Evolutionary conservation across 1,140 invertebrate species (phyloP).

Genomic region (Leptopilina boulardi): DNA sequence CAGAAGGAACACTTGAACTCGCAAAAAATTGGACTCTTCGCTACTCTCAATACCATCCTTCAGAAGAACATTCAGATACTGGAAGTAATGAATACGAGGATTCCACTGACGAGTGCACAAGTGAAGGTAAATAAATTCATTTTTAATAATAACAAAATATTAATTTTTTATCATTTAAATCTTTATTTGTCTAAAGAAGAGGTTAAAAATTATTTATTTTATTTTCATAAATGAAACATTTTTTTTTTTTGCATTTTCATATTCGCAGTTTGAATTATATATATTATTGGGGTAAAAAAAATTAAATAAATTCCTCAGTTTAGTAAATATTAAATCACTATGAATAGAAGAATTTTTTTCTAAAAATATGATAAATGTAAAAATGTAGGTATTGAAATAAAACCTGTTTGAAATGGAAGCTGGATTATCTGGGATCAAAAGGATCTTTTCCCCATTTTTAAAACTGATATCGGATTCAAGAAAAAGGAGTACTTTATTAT

Average conservation of each 20-base stretch:
- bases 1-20: constrained; percentile 81
- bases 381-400: constrained; percentile 26
- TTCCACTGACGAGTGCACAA: constrained; percentile 81
- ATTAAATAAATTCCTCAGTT: background rate
- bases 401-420: constrained; percentile 26
- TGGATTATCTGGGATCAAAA: background rate
- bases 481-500: constrained; percentile 18
- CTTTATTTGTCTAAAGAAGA: too few species aligned
- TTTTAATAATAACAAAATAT: background rate
- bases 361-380: background rate
- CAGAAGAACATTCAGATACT: constrained; percentile 70
- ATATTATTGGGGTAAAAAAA: background rate
- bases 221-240: too few species aligned
- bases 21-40: constrained; percentile 80
- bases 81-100: constrained; percentile 78
- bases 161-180: too few species aligned
- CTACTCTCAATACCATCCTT: constrained; percentile 74
- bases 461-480: constrained; percentile 6
- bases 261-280: background rate
- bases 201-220: too few species aligned
- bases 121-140: constrained; percentile 75
- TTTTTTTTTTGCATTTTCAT: too few species aligned
- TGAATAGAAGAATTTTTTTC: background rate
- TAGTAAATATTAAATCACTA: background rate
- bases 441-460: background rate